phyloP scores from a whole-genome alignment of 2,888 invertebrate genomes.

The Epirrhoe alternata region DNA sequence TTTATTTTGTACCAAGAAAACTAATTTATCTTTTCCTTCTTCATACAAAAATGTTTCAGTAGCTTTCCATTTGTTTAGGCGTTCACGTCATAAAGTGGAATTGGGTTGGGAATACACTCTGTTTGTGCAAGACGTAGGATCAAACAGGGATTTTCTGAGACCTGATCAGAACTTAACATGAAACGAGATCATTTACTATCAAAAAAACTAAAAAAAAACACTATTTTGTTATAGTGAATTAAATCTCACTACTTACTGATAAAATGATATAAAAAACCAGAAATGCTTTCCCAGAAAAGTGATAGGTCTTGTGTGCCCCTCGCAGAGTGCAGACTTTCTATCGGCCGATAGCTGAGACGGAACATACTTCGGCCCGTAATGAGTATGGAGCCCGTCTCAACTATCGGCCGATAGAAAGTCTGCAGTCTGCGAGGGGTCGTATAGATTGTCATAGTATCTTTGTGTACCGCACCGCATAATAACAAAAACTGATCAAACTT shows the following conservation, averaged over 20 bases:
- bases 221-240: neutral
- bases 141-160: neutral
- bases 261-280: too few relatives aligned
- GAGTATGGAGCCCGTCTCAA: too few relatives aligned
- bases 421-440: too few relatives aligned
- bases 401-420: too few relatives aligned
- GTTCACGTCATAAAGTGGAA: constrained; percentile 10
- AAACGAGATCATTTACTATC: neutral
- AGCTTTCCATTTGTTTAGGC: constrained; percentile 6
- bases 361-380: too few relatives aligned
- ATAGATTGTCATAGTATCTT: too few relatives aligned
- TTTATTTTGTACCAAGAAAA: neutral
- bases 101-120: constrained; percentile 20
- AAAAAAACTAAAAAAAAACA: neutral
- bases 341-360: too few relatives aligned
- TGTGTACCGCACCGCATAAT: too few relatives aligned
- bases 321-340: too few relatives aligned
- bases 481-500: neutral
- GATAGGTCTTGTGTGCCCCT: too few relatives aligned
- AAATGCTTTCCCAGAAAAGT: too few relatives aligned
- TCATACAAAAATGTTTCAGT: constrained; percentile 8
- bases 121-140: neutral
- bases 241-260: too few relatives aligned
- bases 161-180: neutral
- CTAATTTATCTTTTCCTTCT: constrained; percentile 7